Evolutionary conservation across 2,113 vertebrate species (phyloP).

Genomic region (Cyrtonyx montezumae): DNA sequence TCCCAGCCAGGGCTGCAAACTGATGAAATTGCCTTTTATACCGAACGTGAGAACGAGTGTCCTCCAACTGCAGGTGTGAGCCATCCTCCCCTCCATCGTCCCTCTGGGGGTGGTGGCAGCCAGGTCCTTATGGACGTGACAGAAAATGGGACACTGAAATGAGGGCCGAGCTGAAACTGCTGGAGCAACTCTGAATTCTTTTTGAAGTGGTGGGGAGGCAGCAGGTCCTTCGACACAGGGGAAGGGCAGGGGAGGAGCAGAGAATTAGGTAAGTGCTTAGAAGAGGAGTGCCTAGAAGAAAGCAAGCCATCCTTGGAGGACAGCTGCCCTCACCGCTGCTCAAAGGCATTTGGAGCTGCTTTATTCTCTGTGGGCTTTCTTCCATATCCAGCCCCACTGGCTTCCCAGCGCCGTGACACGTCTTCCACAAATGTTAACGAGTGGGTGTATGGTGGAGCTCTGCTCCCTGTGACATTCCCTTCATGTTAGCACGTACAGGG

Average conservation of each 20-base stretch:
- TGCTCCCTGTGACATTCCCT: background rate
- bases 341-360: background rate
- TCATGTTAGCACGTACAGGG: rapidly evolving
- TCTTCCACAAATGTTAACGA: background rate
- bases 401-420: background rate
- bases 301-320: background rate
- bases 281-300: background rate
- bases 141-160: background rate
- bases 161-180: background rate
- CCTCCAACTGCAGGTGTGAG: background rate
- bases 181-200: background rate
- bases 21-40: constrained; percentile 26
- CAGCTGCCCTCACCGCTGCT: background rate
- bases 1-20: constrained; percentile 31
- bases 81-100: background rate
- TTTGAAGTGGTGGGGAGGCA: background rate
- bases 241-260: background rate
- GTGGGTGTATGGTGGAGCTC: background rate
- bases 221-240: background rate
- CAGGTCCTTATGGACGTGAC: background rate
- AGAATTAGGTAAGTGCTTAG: background rate
- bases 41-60: background rate
- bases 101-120: constrained; percentile 13
- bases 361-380: background rate
- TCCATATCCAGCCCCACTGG: background rate